These are phyloP conservation scores for Lepidonotus clava DNA, from an alignment of 2,888 invertebrate genomes.

Conservation along the genomic window DNA sequence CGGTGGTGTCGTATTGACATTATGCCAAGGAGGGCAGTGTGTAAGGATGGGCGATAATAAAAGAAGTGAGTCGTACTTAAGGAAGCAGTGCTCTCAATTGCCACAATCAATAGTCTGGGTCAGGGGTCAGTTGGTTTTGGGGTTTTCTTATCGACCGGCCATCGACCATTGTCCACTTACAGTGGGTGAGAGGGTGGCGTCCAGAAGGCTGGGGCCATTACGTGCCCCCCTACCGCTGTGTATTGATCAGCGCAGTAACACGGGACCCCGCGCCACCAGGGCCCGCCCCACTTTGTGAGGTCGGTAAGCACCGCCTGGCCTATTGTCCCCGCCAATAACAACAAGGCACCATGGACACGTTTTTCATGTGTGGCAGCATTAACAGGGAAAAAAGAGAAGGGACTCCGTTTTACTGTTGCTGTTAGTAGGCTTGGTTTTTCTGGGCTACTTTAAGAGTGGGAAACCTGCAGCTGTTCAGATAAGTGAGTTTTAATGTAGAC, in stretches of 20 bases:
- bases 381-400: too few relatives aligned
- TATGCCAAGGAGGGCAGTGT: background rate
- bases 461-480: too few relatives aligned
- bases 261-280: background rate
- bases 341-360: background rate
- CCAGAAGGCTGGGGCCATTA: background rate
- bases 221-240: background rate
- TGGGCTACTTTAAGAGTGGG: too few relatives aligned
- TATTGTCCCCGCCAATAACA: too few relatives aligned
- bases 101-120: background rate
- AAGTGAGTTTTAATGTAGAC: too few relatives aligned
- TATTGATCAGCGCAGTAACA: background rate
- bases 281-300: background rate
- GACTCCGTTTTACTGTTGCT: too few relatives aligned
- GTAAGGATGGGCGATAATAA: background rate
- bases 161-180: slow-evolving; percentile 26
- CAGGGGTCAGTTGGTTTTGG: slow-evolving; percentile 1
- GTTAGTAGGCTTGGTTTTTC: too few relatives aligned
- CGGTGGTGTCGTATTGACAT: too few relatives aligned
- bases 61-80: background rate
- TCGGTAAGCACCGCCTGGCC: too few relatives aligned
- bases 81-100: background rate
- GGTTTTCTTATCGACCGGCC: background rate
- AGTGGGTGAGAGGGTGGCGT: background rate
- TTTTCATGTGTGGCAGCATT: too few relatives aligned